A percentile compares a stretch with the other conserved stretches of the same genome.
Evolutionary conservation across 2,888 invertebrate genomes (phyloP).

Genomic region (Synergus itoensis): DNA sequence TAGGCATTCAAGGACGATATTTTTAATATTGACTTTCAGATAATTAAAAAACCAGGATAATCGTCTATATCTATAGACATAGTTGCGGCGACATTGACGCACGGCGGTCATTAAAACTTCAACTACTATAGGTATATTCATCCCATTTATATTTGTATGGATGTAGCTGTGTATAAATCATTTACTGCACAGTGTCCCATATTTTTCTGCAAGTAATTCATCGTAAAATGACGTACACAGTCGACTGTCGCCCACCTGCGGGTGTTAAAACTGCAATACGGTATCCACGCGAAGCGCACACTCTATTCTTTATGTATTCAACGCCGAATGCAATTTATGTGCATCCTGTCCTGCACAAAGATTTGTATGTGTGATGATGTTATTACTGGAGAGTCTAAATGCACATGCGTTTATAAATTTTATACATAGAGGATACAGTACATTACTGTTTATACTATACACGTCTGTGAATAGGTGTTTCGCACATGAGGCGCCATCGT

Average conservation of each 20-base stretch:
- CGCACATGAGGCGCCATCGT: slow-evolving; percentile 53
- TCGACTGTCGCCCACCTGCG: not conserved
- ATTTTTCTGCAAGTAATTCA: not conserved
- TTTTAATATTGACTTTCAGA: slow-evolving; percentile 6
- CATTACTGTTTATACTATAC: not conserved
- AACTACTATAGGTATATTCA: not conserved
- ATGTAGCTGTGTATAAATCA: not conserved
- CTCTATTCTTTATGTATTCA: slow-evolving; percentile 12
- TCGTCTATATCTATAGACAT: slow-evolving; percentile 2
- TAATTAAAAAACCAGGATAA: slow-evolving; percentile 25
- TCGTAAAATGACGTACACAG: not conserved
- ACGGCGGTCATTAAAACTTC: not conserved
- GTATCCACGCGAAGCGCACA: not conserved
- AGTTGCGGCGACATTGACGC: not conserved
- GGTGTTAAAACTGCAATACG: not conserved
- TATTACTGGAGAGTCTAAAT: not conserved
- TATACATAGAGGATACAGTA: not conserved
- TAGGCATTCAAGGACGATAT: slow-evolving; percentile 26
- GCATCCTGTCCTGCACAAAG: slow-evolving; percentile 17
- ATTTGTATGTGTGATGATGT: slow-evolving; percentile 25
- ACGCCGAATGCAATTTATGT: not conserved
- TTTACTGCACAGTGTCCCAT: not conserved
- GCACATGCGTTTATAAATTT: not conserved
- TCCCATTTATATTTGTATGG: not conserved
- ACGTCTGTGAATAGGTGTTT: not conserved